A percentile compares a stretch with the other conserved stretches of the same genome.
Conservation (phyloP, 1,140 invertebrate genomes). For the Potamilus streckersoni region DNA sequence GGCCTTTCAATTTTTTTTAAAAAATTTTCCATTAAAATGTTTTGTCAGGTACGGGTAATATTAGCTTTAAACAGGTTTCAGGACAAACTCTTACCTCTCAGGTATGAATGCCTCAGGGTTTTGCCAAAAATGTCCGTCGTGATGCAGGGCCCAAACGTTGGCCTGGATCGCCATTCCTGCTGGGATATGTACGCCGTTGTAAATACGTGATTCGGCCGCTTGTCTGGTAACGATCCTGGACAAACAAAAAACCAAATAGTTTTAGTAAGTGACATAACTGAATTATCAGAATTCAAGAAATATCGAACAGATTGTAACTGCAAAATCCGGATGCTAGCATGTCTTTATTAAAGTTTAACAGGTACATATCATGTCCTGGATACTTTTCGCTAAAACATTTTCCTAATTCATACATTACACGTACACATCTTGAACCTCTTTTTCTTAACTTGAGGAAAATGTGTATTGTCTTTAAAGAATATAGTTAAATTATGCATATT, state of each 20-base stretch:
- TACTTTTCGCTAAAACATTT: neutral
- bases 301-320: no score
- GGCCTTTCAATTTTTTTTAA: neutral
- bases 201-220: slow-evolving; percentile 46
- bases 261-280: no score
- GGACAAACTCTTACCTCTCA: slow-evolving; percentile 46
- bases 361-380: neutral
- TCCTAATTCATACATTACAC: no score
- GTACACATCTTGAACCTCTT: neutral
- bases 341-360: no score
- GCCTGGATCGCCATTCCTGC: slow-evolving; percentile 59
- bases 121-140: slow-evolving; percentile 61
- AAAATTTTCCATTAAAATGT: neutral
- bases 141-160: slow-evolving; percentile 65
- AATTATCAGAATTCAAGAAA: no score
- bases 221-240: slow-evolving; percentile 51
- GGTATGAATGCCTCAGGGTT: slow-evolving; percentile 55
- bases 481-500: neutral
- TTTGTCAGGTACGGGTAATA: neutral
- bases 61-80: neutral
- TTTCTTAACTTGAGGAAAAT: neutral
- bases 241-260: neutral
- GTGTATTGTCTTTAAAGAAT: neutral
- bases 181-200: slow-evolving; percentile 54
- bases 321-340: no score